phyloP scores from a whole-genome alignment of 2,797 vertebrate species.

The Lindbergichthys nudifrons region DNA sequence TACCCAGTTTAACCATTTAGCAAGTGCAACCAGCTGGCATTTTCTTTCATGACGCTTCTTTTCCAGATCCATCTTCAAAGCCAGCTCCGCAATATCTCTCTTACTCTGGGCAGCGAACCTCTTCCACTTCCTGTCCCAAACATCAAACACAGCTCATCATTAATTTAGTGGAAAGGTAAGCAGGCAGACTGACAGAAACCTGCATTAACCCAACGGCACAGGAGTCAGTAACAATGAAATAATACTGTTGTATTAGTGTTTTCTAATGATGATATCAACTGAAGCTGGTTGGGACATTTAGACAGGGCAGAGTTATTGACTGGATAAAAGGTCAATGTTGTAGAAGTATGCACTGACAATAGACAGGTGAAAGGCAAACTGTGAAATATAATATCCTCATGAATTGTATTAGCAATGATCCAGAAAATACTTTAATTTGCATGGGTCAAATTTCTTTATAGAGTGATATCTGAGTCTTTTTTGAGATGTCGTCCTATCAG shows the following conservation, averaged over 20 bases:
- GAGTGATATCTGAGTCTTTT: neutral
- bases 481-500: neutral
- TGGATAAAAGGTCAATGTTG: slow-evolving; percentile 23
- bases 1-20: slow-evolving; percentile 73
- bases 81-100: slow-evolving; percentile 45
- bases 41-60: slow-evolving; percentile 53
- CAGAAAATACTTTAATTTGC: slow-evolving; percentile 47
- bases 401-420: slow-evolving; percentile 46
- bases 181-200: slow-evolving; percentile 13
- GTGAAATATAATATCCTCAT: slow-evolving; percentile 43
- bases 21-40: slow-evolving; percentile 50
- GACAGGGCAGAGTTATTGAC: neutral
- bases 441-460: slow-evolving; percentile 28
- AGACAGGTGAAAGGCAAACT: slow-evolving; percentile 48
- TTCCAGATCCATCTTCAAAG: slow-evolving; percentile 68
- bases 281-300: slow-evolving; percentile 3
- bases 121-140: slow-evolving; percentile 77
- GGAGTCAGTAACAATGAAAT: slow-evolving; percentile 2
- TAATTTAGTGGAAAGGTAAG: slow-evolving; percentile 68
- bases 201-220: slow-evolving; percentile 22
- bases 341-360: slow-evolving; percentile 33
- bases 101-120: slow-evolving; percentile 67
- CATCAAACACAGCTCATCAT: slow-evolving; percentile 71
- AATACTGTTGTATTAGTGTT: neutral
- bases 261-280: slow-evolving; percentile 8